These are phyloP conservation scores for Ylistrum balloti DNA, from an alignment of 1,140 invertebrate genomes.

Conservation along the genomic window DNA sequence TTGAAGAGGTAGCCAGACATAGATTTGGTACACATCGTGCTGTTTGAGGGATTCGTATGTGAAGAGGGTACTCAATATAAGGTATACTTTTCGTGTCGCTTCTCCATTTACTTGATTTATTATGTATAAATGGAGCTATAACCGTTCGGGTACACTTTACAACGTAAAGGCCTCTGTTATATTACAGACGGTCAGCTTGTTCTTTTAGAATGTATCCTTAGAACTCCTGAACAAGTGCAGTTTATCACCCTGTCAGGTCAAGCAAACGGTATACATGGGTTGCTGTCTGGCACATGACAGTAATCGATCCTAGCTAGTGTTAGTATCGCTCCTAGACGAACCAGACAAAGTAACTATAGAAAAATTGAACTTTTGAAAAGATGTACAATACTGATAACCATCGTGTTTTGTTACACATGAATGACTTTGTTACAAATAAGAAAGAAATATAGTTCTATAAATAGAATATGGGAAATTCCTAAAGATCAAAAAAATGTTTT, in stretches of 20 bases:
- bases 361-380: neutral
- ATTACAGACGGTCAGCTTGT: neutral
- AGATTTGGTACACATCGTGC: neutral
- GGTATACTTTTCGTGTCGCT: neutral
- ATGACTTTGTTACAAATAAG: neutral
- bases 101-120: constrained; percentile 3
- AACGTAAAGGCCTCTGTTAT: neutral
- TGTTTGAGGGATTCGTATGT: neutral
- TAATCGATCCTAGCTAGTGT: neutral
- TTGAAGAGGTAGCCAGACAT: neutral
- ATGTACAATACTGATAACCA: neutral
- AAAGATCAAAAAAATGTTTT: too few species aligned
- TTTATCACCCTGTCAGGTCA: constrained; percentile 1
- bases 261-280: neutral
- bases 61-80: neutral
- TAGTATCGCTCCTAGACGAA: neutral
- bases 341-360: neutral
- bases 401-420: neutral
- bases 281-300: neutral
- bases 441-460: neutral
- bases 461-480: neutral
- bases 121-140: neutral
- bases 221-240: neutral
- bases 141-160: neutral
- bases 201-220: neutral